These are phyloP conservation scores for Cheiracanthium punctorium DNA, from an alignment of 2,888 invertebrate genomes.

Conservation along the genomic window DNA sequence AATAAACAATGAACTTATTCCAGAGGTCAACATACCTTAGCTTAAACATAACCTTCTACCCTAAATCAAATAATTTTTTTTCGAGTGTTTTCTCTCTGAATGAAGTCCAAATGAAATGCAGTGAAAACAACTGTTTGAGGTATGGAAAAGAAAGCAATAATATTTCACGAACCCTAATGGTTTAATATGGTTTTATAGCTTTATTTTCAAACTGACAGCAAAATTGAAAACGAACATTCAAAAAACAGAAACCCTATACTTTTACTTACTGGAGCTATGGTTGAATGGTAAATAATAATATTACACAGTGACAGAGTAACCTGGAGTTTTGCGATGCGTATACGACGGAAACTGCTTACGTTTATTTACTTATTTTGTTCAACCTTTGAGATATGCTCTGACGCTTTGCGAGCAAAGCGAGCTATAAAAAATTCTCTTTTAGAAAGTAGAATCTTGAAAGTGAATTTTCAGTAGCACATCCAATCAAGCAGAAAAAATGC, in stretches of 20 bases:
- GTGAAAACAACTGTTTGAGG: too few species aligned
- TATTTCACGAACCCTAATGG: neutral
- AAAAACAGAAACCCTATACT: neutral
- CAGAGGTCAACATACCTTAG: too few species aligned
- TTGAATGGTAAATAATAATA: neutral
- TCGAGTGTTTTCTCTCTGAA: too few species aligned
- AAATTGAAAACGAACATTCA: neutral
- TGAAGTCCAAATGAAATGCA: too few species aligned
- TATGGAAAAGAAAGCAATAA: too few species aligned
- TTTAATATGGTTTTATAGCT: neutral
- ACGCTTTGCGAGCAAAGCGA: neutral
- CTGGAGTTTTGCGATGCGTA: neutral
- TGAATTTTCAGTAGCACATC: neutral
- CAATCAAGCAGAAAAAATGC: neutral
- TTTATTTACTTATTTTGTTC: neutral
- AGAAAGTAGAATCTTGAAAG: neutral
- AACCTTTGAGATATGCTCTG: neutral
- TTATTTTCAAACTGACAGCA: neutral
- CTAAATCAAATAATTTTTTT: too few species aligned
- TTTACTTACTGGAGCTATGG: neutral
- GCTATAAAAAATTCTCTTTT: neutral
- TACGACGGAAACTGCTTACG: neutral
- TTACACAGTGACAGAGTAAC: constrained; percentile 6
- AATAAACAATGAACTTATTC: too few species aligned
- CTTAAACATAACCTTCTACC: too few species aligned